A percentile compares a stretch with the other conserved stretches of the same genome.
Evolutionary conservation across 2,113 vertebrate genomes (phyloP).

Genomic region (Carlito syrichta): DNA sequence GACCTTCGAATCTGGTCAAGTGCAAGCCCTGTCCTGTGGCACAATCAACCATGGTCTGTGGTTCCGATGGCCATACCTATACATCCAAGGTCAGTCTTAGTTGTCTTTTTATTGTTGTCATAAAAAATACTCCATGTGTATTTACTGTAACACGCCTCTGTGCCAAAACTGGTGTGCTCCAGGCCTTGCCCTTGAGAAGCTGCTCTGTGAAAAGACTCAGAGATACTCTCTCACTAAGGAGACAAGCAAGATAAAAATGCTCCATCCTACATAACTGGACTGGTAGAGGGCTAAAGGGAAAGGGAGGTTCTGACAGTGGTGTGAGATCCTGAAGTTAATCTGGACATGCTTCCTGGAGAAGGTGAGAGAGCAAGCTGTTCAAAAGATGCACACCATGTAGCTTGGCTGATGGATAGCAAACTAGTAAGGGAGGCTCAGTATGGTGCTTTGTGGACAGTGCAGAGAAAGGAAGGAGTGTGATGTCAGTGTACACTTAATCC

Average conservation of each 20-base stretch:
- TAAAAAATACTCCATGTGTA: background rate
- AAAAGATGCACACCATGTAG: background rate
- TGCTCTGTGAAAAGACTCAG: background rate
- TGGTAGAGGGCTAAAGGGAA: background rate
- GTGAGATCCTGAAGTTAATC: background rate
- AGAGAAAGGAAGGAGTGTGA: background rate
- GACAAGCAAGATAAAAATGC: background rate
- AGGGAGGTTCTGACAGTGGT: background rate
- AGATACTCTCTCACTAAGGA: background rate
- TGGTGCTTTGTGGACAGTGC: accelerated
- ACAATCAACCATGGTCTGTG: slow-evolving; percentile 82
- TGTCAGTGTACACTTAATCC: accelerated
- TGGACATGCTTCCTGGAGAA: background rate
- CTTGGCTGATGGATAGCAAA: accelerated
- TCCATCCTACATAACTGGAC: background rate
- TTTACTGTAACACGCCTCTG: background rate
- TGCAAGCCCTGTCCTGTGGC: slow-evolving; percentile 87
- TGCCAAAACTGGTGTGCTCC: accelerated
- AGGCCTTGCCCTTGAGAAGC: background rate
- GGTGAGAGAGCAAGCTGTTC: background rate
- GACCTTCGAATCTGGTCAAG: slow-evolving; percentile 84
- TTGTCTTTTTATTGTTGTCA: background rate
- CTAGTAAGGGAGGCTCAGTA: accelerated
- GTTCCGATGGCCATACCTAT: slow-evolving; percentile 92
- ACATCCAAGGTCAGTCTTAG: slow-evolving; percentile 84